Conservation (phyloP, 2,888 invertebrate genomes). For the Xylota sylvarum region DNA sequence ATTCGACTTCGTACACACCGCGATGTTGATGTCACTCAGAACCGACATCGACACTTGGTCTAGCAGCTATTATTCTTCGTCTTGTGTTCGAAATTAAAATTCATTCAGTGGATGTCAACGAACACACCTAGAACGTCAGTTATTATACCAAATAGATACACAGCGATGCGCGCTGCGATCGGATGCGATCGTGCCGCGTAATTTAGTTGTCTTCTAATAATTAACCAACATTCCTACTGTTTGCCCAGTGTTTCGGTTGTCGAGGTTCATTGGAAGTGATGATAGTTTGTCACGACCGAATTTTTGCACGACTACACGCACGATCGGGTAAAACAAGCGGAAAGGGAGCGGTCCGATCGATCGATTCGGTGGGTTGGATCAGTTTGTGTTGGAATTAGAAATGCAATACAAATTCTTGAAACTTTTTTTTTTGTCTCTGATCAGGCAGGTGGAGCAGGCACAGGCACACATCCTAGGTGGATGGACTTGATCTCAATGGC, state of each 20-base stretch:
- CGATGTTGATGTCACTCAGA: conserved; percentile 17
- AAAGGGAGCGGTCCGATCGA: conserved; percentile 50
- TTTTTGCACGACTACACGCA: conserved; percentile 49
- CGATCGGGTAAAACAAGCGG: conserved; percentile 42
- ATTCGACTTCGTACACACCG: conserved; percentile 9
- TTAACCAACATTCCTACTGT: conserved; percentile 43
- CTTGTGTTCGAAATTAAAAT: conserved; percentile 41
- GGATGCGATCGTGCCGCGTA: conserved; percentile 55
- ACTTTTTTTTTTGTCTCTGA: neutral
- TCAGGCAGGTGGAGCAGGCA: conserved; percentile 17
- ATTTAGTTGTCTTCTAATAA: conserved; percentile 56
- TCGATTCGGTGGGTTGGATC: conserved; percentile 4
- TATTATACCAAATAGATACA: neutral
- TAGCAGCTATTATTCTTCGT: conserved; percentile 19
- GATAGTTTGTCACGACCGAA: conserved; percentile 47
- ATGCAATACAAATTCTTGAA: neutral
- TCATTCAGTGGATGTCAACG: conserved; percentile 56
- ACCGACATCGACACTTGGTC: conserved; percentile 38
- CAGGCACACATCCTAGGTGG: neutral
- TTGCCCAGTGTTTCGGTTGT: conserved; percentile 7
- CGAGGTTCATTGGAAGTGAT: conserved; percentile 31
- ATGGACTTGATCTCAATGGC: conserved; percentile 13
- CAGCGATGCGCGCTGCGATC: conserved; percentile 34
- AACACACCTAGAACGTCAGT: conserved; percentile 49
- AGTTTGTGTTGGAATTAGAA: conserved; percentile 15